Conservation (phyloP, 2,113 vertebrate species). For the Pampusana beccarii region DNA sequence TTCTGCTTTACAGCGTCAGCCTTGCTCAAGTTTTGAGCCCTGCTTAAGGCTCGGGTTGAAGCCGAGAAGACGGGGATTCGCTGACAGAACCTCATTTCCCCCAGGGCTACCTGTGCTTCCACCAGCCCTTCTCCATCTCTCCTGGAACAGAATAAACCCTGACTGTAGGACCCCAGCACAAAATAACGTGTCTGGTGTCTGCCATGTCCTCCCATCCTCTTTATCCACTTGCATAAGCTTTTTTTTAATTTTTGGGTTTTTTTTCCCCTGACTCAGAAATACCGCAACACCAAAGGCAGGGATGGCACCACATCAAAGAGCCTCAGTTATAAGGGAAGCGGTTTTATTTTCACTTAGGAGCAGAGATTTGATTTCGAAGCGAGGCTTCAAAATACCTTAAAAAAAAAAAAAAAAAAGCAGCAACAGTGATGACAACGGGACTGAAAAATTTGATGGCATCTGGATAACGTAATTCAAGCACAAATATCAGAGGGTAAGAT, state of each 20-base stretch:
- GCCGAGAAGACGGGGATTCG: neutral
- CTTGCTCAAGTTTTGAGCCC: neutral
- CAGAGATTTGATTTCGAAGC: neutral
- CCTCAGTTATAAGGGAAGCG: neutral
- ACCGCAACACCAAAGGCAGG: neutral
- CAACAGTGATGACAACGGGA: neutral
- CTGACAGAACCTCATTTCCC: neutral
- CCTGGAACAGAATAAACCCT: neutral
- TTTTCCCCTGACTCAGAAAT: neutral
- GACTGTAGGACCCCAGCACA: neutral
- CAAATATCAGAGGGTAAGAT: neutral
- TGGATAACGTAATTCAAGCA: neutral
- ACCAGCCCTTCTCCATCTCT: neutral
- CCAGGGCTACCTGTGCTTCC: neutral
- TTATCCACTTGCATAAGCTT: neutral
- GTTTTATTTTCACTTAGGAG: neutral
- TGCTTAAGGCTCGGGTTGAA: neutral
- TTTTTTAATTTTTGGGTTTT: neutral
- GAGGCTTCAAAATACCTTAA: neutral
- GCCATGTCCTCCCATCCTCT: neutral
- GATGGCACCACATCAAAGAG: conserved; percentile 2
- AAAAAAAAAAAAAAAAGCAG: too few species aligned
- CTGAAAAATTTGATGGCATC: neutral
- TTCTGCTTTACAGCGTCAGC: neutral
- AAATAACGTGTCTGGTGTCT: neutral